Percentiles rank a stretch among this genome's conserved stretches.
phyloP scores from a whole-genome alignment of 2,888 invertebrate species.

The Sphaerophoria rueppellii region DNA sequence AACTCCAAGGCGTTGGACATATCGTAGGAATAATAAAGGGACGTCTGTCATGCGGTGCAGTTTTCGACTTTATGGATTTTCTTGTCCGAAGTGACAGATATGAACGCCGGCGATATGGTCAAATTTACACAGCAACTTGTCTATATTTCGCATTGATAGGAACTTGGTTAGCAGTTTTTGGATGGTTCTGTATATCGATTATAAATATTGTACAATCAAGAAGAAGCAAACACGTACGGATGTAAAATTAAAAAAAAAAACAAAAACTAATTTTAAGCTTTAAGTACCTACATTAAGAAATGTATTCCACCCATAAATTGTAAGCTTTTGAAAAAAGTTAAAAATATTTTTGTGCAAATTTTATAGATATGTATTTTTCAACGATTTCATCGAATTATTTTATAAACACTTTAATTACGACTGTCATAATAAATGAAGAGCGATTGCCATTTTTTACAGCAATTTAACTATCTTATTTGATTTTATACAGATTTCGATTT shows the following conservation, averaged over 20 bases:
- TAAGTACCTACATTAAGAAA: constrained; percentile 25
- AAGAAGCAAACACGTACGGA: constrained; percentile 78
- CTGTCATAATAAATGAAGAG: constrained; percentile 33
- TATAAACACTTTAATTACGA: too few relatives aligned
- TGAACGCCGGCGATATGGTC: constrained; percentile 85
- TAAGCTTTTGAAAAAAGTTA: constrained; percentile 12
- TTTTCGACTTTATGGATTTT: constrained; percentile 93
- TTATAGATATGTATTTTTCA: not conserved
- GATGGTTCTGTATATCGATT: constrained; percentile 84
- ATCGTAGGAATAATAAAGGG: constrained; percentile 81
- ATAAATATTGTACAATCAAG: constrained; percentile 84
- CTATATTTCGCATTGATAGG: constrained; percentile 86
- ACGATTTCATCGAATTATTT: not conserved
- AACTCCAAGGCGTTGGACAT: constrained; percentile 81
- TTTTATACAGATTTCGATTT: not conserved
- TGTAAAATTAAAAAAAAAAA: constrained; percentile 74
- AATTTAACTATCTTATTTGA: not conserved
- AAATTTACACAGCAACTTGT: constrained; percentile 88
- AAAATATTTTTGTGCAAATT: not conserved
- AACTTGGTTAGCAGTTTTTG: constrained; percentile 85
- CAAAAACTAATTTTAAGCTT: not conserved
- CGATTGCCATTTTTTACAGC: constrained; percentile 49
- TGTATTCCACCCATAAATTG: constrained; percentile 55
- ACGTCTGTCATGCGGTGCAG: constrained; percentile 88
- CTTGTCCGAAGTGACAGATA: constrained; percentile 87